Base-by-base conservation (phyloP, 2,888 invertebrate genomes). In the Mimachlamys varia region DNA sequence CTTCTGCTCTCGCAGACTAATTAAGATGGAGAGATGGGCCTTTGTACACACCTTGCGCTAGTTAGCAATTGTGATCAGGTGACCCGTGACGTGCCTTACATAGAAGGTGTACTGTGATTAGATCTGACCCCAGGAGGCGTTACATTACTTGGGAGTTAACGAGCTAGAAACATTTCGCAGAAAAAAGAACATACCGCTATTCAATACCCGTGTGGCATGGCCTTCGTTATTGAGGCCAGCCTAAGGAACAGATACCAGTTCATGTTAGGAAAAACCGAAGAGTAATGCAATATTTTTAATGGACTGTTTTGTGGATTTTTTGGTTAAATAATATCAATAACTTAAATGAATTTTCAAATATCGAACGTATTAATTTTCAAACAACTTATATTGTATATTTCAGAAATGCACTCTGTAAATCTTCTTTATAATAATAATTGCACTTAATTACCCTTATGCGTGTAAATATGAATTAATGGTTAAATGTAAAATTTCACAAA, bases 71-170 rank as follows among this genome's bases (percentile, higher is more conserved):
- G 76, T 76, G 27, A 27, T 76, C 22, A 15, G 33, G 33, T 76
- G 76, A 76, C 76, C 76, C 76, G 76, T 76, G 17, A 76, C 76
- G 27, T 33, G 33, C 76, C 76, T 33, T 1, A 10, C 76, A 76
- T 76, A 33, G 76, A 17, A 76, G 76, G 76, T 27, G 33, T 33
- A 76, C 0, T 89, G 55, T 87, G 90, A 90, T 90, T 88, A 90
- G 87, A 91, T 88, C 88, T 90, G 88, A 91, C 87, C 91, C 88
- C 49, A 44, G 89, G 38, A 90, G 90, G 91, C 91, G 90, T 91
- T 89, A 91, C 88, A 90, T 91, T 91, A 88, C 91, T 87, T 89
- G 49, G 55, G 89, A 90, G 27, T 90, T 90, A 91, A 91, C 91
- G 91, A 91, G 88, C 89, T 90, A 88, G 90, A 91, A 91, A 90